Base-by-base conservation (phyloP, 2,888 invertebrate species). In the Cheilosia impressa region DNA sequence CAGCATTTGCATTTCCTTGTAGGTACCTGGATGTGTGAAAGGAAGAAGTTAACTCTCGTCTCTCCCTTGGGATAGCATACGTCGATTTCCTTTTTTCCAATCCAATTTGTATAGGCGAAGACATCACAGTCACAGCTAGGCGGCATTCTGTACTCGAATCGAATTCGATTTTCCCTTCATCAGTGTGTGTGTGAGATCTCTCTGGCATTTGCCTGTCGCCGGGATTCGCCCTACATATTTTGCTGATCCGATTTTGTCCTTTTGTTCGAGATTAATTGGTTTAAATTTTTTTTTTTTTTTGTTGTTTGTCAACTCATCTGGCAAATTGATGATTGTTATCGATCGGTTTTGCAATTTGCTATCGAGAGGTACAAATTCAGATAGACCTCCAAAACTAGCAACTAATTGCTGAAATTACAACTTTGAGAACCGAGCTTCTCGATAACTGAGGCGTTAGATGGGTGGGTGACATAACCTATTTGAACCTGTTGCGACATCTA, bases 1-100 rank as follows among this genome's bases (percentile, higher is more conserved):
- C 13, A 13, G 13, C 13, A 24, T 52, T 52, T 38, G 60, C 50
- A 52, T 52, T 72, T 52, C 58, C 38, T 62, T 52, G 2, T 19
- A 31, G 19, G 19, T 77, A 82, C 77, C 82, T 77, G 78, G 13
- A 4, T 38, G 34, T 10, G 34, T 10, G 53, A 47, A 45, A 2
- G 9, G 6, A 31, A 41, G 66, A 58, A 34, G 66, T 41, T 47
- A 52, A 52, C 52, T 47, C 60, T 41, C 43, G 53, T 43, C 53
- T 50, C 47, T 66, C 85, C 72, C 85, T 31, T 72, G 85, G 85
- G 85, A 77, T 7, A 34, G 38, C 50, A 41, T 62, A 58, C 22
- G 45, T 52, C 47, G 34, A 53, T 78, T 65, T 69, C 63, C 15
- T 5, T 45, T 27, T 24, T 66, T 45, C n/a, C n/a, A n/a, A n/a